Evolutionary conservation across 2,888 invertebrate genomes (phyloP), one percentile per base, ranked within the genome.

Genomic region (Drosophila aldrichi): DNA sequence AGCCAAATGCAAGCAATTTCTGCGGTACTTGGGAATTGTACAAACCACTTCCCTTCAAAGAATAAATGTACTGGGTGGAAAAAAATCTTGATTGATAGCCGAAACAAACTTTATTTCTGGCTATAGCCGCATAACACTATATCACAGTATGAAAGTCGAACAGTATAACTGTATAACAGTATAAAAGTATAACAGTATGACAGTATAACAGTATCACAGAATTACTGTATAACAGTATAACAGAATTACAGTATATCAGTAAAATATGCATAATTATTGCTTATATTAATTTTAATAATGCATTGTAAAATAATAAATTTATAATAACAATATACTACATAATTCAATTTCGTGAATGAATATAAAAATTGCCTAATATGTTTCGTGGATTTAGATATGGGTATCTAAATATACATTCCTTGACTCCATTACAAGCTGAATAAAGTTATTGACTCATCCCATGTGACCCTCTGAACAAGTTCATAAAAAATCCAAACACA

Each of bases 401-500:
- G 7, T 29, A 29, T 8, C 29, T 8, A 29, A 29, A 29, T 8
- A 25, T 10, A 48, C 5, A 48, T n/a, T 18, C 32, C 18, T 8
- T 7, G 36, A 38, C 38, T 12, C 22, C 16, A 51, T 40, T 40
- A 52, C 52, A 49, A n/a, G 34, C 46, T 38, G 25, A 78, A 59
- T 55, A 60, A 49, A 63, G 59, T 74, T 74, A 63, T 76, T 64
- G 61, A 69, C 48, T 63, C 56, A 25, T 29, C 54, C 40, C 54
- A 8, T 51, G 54, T 22, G 59, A 74, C 62, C 52, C 59, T 46
- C 49, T 43, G 46, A 49, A 75, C 36, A 61, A 51, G 38, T 34
- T 44, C 44, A 34, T 34, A 44, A 46, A 76, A 49, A 12, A 38
- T n/a, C 12, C 77, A 77, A 79, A 69, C 57, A 60, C 49, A 79